These are phyloP conservation scores for Uloborus plumipes DNA, from an alignment of 2,888 invertebrate species.

Conservation along the genomic window DNA sequence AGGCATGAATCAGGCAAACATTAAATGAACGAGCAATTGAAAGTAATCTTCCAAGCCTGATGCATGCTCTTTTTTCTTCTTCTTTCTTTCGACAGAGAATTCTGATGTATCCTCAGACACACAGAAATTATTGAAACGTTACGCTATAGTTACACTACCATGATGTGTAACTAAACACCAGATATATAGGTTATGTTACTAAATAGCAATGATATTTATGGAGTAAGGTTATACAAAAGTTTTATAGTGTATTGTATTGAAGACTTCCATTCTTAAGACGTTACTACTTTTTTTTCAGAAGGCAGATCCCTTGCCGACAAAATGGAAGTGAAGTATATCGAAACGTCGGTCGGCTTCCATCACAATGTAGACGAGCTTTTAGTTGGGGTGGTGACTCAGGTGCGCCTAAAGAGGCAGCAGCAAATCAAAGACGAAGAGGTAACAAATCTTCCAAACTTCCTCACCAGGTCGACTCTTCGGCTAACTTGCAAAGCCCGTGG, in stretches of 20 bases:
- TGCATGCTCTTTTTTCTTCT: no score
- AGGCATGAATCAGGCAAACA: no score
- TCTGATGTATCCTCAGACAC: not conserved
- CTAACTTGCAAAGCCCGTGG: constrained; percentile 47
- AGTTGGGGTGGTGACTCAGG: constrained; percentile 93
- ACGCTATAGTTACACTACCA: no score
- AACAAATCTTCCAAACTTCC: constrained; percentile 33
- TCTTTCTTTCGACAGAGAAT: not conserved
- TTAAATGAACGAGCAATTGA: no score
- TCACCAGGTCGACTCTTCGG: constrained; percentile 50
- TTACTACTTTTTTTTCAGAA: constrained; percentile 77
- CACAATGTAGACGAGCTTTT: constrained; percentile 97
- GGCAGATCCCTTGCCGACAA: constrained; percentile 91
- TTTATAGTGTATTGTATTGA: no score
- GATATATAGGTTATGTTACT: no score
- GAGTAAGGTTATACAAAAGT: no score
- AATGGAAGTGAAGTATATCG: constrained; percentile 96
- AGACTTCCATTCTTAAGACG: not conserved
- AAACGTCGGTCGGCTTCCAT: constrained; percentile 95
- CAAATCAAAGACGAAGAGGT: constrained; percentile 7
- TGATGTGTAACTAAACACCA: no score
- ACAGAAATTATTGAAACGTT: not conserved
- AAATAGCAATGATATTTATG: no score
- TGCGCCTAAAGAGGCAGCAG: constrained; percentile 78
- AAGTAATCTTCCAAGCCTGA: no score